Base-by-base conservation (phyloP, 1,140 invertebrate genomes). In the Heliconius nattereri region DNA sequence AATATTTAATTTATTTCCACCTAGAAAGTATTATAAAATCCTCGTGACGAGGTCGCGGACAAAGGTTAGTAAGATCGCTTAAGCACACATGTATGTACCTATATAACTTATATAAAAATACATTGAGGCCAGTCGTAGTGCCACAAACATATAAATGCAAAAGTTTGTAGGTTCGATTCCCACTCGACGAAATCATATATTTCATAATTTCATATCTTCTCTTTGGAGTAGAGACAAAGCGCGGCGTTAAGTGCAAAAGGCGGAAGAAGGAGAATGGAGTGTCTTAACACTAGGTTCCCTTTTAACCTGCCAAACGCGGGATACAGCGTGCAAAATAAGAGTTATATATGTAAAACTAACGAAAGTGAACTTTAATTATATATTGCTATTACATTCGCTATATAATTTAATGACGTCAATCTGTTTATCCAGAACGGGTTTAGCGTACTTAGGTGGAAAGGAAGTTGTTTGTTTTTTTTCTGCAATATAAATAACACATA, bases 401-500 rank as follows among this genome's bases (percentile, higher is more conserved):
- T 66, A 29, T 66, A 26, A 66, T 66, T 23, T 20, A 0, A 11
- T 75, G 75, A 76, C 75, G 75, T 76, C 75, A 71, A 11, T 71
- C 5, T 37, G 49, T 60, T 76, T 26, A 76, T 70, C 26, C 35
- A 23, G 29, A 75, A 75, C 74, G 26, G 29, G 75, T 66, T 76
- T 26, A 66, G 60, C 60, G 11, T 66, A 26, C 60, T 66, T 66
- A 76, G 57, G 60, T 76, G 45, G 60, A 76, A 76, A 76, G 75
- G 60, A 76, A 76, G 60, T 26, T 29, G 66, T 72, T 66, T 66
- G 11, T 66, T 66, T 66, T 60, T 66, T 76, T 76, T 71, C 60
- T 76, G 60, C 75, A 40, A 71, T 49, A 52, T 52, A 70, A 57
- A 60, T 20, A n/a, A 70, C 7, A 49, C 54, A 2, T 40, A 76